phyloP scores from a whole-genome alignment of 2,113 vertebrate genomes.

The Origma solitaria region DNA sequence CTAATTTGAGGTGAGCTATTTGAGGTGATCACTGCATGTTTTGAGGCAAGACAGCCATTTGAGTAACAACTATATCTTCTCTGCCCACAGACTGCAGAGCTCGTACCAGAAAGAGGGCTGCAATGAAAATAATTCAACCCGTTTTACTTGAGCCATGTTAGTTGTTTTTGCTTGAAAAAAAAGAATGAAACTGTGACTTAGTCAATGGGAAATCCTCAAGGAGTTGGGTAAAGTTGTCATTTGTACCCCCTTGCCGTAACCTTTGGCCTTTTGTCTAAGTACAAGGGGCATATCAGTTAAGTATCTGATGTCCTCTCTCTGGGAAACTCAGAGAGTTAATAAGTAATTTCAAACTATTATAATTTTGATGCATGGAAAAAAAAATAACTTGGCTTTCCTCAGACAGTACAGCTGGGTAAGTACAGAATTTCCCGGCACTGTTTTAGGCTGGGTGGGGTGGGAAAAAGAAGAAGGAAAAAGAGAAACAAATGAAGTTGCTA shows the following conservation, averaged over 20 bases:
- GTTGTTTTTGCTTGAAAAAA: not conserved
- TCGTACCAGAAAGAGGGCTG: not conserved
- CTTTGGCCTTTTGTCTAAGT: slow-evolving; percentile 35
- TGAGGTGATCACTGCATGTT: not conserved
- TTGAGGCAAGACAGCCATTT: not conserved
- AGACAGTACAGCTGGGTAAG: slow-evolving; percentile 32
- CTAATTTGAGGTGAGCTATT: not conserved
- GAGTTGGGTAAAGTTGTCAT: not conserved
- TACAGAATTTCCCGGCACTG: slow-evolving; percentile 33
- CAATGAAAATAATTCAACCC: not conserved
- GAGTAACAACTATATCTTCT: not conserved
- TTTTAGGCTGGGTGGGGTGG: slow-evolving; percentile 15
- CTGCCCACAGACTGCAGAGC: not conserved
- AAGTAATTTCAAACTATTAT: slow-evolving; percentile 24
- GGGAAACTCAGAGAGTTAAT: slow-evolving; percentile 45
- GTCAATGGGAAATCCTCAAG: not conserved
- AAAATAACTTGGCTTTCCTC: not conserved
- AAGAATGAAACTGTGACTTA: not conserved
- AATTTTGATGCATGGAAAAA: slow-evolving; percentile 35
- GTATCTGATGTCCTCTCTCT: slow-evolving; percentile 27
- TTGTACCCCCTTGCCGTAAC: not conserved
- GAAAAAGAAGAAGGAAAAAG: not conserved
- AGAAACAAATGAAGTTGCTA: not conserved
- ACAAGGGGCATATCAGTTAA: slow-evolving; percentile 17
- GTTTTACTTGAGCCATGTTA: not conserved